Evolutionary conservation across 2,888 invertebrate genomes (phyloP).

Genomic region (Altica lythri): DNA sequence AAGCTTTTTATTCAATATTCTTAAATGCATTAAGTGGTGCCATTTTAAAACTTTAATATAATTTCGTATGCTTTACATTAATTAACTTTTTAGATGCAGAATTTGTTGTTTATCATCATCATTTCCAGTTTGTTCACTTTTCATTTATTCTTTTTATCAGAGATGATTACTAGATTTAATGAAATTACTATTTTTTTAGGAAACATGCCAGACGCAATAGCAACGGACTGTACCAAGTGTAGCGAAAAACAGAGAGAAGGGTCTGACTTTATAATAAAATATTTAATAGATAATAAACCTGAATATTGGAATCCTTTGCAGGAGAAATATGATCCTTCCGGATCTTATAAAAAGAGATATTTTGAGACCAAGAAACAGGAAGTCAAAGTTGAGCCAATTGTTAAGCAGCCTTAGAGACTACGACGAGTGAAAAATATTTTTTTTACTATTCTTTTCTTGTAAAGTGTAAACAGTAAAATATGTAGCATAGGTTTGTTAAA

Average conservation of each 20-base stretch:
- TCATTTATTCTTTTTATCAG: no score
- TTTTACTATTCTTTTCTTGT: no score
- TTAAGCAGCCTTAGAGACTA: slow-evolving; percentile 21
- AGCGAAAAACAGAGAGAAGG: slow-evolving; percentile 67
- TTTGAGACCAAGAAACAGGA: slow-evolving; percentile 56
- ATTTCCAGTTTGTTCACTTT: no score
- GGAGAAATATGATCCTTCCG: slow-evolving; percentile 62
- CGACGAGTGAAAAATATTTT: no score
- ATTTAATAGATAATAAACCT: slow-evolving; percentile 62
- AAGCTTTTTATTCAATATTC: no score
- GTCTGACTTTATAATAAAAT: slow-evolving; percentile 67
- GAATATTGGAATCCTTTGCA: slow-evolving; percentile 54
- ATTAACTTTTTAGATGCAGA: no score
- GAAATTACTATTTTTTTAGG: slow-evolving; percentile 60
- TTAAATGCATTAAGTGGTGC: no score
- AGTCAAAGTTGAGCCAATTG: slow-evolving; percentile 38
- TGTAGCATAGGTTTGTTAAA: no score
- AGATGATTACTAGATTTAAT: background rate
- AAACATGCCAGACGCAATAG: slow-evolving; percentile 72
- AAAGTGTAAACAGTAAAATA: no score
- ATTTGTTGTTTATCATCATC: no score
- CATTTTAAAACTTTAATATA: no score
- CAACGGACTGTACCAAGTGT: slow-evolving; percentile 71
- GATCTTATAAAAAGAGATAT: slow-evolving; percentile 66
- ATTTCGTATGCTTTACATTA: no score